Percentiles rank a stretch among this genome's conserved stretches.
Evolutionary conservation across 2,113 vertebrate genomes (phyloP).

Genomic region (Apaloderma vittatum): DNA sequence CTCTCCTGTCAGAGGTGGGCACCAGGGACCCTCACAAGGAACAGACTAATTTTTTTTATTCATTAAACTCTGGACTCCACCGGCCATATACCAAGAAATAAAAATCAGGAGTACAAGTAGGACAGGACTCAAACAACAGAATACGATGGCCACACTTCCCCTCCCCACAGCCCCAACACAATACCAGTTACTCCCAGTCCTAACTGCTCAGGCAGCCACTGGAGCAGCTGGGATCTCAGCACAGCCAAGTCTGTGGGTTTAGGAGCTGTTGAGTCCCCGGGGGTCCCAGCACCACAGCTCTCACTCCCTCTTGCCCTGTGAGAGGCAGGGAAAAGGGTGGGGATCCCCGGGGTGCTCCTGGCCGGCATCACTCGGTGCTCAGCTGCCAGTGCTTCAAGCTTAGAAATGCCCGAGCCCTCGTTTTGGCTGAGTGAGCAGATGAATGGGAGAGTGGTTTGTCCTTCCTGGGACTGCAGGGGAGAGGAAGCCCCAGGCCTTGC

Average conservation of each 20-base stretch:
- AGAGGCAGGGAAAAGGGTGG: background rate
- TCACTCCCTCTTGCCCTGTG: background rate
- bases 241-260: fast-evolving
- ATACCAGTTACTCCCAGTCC: background rate
- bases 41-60: background rate
- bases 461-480: background rate
- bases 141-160: fast-evolving
- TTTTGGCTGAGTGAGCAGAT: background rate
- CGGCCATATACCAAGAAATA: background rate
- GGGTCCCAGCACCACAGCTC: fast-evolving
- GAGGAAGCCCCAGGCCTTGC: background rate
- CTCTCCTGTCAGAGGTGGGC: background rate
- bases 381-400: background rate
- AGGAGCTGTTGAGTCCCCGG: background rate
- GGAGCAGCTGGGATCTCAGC: background rate
- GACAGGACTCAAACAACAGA: background rate
- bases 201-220: background rate
- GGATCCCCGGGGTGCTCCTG: background rate
- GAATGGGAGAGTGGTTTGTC: background rate
- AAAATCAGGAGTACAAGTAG: background rate
- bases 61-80: background rate
- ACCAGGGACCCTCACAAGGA: background rate
- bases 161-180: background rate
- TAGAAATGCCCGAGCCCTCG: background rate
- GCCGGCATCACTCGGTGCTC: fast-evolving